Evolutionary conservation across 2,113 vertebrate genomes (phyloP), one percentile per base, ranked within the genome.

Genomic region (Hymenochirus boettgeri): DNA sequence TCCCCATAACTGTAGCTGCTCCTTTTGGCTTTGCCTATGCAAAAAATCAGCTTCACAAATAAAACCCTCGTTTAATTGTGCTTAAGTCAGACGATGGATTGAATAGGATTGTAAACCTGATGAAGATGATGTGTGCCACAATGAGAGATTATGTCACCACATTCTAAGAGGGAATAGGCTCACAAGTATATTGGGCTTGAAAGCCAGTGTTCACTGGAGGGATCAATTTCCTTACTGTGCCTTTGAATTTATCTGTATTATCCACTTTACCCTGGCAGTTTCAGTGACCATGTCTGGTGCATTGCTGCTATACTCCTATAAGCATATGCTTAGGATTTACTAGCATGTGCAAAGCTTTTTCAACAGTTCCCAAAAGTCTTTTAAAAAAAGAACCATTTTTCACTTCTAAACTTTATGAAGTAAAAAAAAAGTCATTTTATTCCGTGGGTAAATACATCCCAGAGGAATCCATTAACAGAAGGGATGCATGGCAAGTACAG

Each of bases 141-240:
- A 57, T 67, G 56, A 67, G 33, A 67, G 64, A 67, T 67, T 67
- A 67, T 67, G 64, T 67, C 64, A 67, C 58, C 64, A 67, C 56
- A 59, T 55, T 58, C 56, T 22, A 47, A 22, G 26, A 52, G 35
- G 57, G 64, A 67, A 58, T 50, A n/a, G 56, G 22, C 46, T 59
- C 64, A 59, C 46, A 52, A 35, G 31, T 67, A 67, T 59, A 67
- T 59, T 59, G 64, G 64, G 64, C 47, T 67, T 67, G 57, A 59
- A 67, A 67, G 63, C 56, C 47, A 50, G n/a, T 21, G 12, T 59
- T 52, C 35, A 42, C 56, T 37, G 12, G 31, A 67, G 64, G 56
- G 64, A 67, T 67, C 64, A 67, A 27, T 59, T 67, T 67, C 46
- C 25, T 51, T 50, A 24, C 56, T 59, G 15, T 59, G 47, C 56